Conservation (phyloP, 2,888 invertebrate genomes). For the Philopedon plagiatum region DNA sequence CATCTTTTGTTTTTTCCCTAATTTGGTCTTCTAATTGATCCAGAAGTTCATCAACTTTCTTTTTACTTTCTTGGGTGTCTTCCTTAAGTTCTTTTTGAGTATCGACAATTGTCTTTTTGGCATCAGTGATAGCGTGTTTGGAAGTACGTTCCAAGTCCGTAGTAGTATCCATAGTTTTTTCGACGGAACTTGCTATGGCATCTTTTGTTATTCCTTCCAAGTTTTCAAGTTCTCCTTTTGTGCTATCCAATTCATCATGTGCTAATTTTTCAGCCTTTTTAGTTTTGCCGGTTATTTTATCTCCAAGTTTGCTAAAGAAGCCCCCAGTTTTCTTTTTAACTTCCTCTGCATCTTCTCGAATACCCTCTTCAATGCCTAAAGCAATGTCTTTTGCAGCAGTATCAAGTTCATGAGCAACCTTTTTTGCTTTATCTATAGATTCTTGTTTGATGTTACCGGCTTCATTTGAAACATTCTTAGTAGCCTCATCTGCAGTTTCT, state of each 20-base stretch:
- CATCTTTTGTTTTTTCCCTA: constrained; percentile 48
- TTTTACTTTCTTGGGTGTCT: constrained; percentile 26
- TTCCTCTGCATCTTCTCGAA: constrained; percentile 3
- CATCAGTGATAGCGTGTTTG: neutral
- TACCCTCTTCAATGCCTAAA: neutral
- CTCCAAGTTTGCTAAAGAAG: constrained; percentile 19
- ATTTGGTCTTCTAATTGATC: constrained; percentile 49
- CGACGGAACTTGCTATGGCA: neutral
- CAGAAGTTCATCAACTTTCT: constrained; percentile 52
- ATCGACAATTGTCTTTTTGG: neutral
- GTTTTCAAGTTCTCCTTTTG: constrained; percentile 46
- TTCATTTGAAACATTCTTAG: neutral
- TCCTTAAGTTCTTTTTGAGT: constrained; percentile 13
- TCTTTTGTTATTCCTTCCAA: constrained; percentile 11
- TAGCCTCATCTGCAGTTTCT: neutral
- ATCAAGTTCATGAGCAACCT: neutral
- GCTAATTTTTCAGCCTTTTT: constrained; percentile 42
- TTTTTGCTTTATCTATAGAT: neutral
- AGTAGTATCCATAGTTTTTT: neutral
- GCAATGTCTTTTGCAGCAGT: neutral
- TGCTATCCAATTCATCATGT: constrained; percentile 18
- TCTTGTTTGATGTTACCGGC: neutral
- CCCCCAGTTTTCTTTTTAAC: constrained; percentile 9
- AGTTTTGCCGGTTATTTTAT: constrained; percentile 49
- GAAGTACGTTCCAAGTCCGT: neutral